Conservation (phyloP, 2,888 invertebrate genomes). For the Opisthograptis luteolata region DNA sequence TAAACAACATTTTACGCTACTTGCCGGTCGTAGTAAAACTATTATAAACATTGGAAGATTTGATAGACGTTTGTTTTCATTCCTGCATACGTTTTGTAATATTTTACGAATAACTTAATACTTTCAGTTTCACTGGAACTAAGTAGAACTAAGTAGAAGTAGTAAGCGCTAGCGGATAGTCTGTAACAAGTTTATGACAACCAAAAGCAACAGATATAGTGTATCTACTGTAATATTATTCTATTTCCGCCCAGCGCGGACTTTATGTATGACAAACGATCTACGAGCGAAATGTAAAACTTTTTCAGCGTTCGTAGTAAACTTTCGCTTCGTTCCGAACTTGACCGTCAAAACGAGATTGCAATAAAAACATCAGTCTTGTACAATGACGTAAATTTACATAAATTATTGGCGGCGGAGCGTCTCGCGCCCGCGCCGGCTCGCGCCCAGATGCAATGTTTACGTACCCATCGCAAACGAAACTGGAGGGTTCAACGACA, state of each 20-base stretch:
- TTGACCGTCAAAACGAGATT: slow-evolving; percentile 80
- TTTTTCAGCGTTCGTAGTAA: slow-evolving; percentile 36
- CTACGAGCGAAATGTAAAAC: slow-evolving; percentile 20
- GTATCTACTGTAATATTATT: slow-evolving; percentile 1
- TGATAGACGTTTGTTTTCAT: slow-evolving; percentile 31
- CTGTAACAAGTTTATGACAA: too few species aligned
- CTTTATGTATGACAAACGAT: slow-evolving; percentile 23
- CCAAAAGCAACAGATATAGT: slow-evolving; percentile 14
- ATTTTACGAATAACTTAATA: slow-evolving; percentile 3
- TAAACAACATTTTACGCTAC: slow-evolving; percentile 80
- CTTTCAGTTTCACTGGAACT: not conserved
- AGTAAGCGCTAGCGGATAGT: too few species aligned
- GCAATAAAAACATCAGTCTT: slow-evolving; percentile 79
- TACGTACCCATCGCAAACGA: slow-evolving; percentile 64
- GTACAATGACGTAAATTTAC: slow-evolving; percentile 81
- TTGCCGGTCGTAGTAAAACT: slow-evolving; percentile 71
- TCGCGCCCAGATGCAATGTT: slow-evolving; percentile 71
- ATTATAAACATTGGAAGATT: slow-evolving; percentile 62
- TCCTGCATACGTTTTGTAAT: slow-evolving; percentile 21
- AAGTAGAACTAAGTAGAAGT: not conserved
- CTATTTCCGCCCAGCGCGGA: not conserved
- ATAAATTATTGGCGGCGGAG: slow-evolving; percentile 80
- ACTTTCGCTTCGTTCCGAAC: slow-evolving; percentile 73
- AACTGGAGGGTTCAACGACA: slow-evolving; percentile 76
- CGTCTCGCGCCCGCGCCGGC: slow-evolving; percentile 56